Percentiles rank a stretch among this genome's conserved stretches.
phyloP scores from a whole-genome alignment of 1,140 invertebrate genomes.

The Forficula auricularia region DNA sequence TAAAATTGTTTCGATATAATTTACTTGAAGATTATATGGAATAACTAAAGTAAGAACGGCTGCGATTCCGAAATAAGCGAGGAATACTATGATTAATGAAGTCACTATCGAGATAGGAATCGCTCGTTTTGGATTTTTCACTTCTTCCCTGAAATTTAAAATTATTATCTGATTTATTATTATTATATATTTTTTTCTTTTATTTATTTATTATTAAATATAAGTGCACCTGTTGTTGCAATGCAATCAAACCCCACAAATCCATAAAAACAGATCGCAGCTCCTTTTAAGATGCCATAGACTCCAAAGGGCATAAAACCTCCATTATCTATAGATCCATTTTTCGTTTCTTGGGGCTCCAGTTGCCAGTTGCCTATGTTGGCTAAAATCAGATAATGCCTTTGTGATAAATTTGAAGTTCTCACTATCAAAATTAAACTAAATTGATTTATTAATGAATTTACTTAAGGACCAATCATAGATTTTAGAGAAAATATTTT shows the following conservation, averaged over 20 bases:
- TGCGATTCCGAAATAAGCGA: conserved; percentile 77
- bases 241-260: conserved; percentile 35
- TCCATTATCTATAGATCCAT: conserved; percentile 38
- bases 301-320: conserved; percentile 72
- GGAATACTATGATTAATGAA: conserved; percentile 62
- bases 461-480: too few relatives aligned
- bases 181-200: neutral
- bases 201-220: conserved; percentile 8
- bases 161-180: neutral
- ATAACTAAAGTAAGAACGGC: conserved; percentile 71
- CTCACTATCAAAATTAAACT: too few relatives aligned
- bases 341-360: conserved; percentile 13
- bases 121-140: conserved; percentile 67
- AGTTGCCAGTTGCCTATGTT: conserved; percentile 49
- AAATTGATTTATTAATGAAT: too few relatives aligned
- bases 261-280: conserved; percentile 60
- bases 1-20: conserved; percentile 5
- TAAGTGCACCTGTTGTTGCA: conserved; percentile 37
- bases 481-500: too few relatives aligned
- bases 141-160: conserved; percentile 47
- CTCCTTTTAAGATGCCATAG: conserved; percentile 58
- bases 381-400: conserved; percentile 23
- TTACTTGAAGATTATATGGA: conserved; percentile 67
- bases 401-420: too few relatives aligned
- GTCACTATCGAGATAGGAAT: conserved; percentile 78